Evolutionary conservation across 2,888 invertebrate species (phyloP).

Genomic region (Pseudolycoriella hygida): DNA sequence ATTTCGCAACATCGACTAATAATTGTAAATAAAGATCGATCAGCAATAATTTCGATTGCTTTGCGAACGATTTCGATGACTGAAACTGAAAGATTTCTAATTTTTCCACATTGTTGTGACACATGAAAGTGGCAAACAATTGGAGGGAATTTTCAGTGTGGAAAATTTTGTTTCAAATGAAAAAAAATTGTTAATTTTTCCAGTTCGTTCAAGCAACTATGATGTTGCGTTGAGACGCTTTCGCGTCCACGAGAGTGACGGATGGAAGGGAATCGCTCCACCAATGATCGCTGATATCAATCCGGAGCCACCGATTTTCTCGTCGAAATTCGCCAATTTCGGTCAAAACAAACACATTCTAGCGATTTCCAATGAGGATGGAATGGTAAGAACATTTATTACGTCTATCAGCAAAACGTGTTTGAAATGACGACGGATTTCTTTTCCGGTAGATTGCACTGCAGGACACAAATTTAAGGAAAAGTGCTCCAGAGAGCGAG

Average conservation of each 20-base stretch:
- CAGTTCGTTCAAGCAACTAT: constrained; percentile 40
- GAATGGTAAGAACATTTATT: constrained; percentile 40
- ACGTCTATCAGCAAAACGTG: not conserved
- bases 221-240: constrained; percentile 45
- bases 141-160: not conserved
- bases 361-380: constrained; percentile 76
- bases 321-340: constrained; percentile 57
- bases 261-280: constrained; percentile 43
- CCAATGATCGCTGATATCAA: constrained; percentile 33
- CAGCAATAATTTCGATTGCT: not conserved
- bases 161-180: constrained; percentile 1
- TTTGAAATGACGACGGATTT: too few species aligned
- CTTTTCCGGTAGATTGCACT: constrained; percentile 19
- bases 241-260: constrained; percentile 41
- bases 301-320: constrained; percentile 58
- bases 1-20: not conserved
- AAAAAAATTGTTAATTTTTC: constrained; percentile 7
- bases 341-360: constrained; percentile 49
- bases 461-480: constrained; percentile 32
- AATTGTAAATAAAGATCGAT: not conserved
- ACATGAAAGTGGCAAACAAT: not conserved
- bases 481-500: constrained; percentile 23
- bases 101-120: not conserved
- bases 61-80: not conserved
- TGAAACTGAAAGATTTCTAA: not conserved